Evolutionary conservation across 53 echinoderm and acorn worm genomes (phyloP), one percentile per base, ranked within the genome.

Genomic region (Arbacia lixula): DNA sequence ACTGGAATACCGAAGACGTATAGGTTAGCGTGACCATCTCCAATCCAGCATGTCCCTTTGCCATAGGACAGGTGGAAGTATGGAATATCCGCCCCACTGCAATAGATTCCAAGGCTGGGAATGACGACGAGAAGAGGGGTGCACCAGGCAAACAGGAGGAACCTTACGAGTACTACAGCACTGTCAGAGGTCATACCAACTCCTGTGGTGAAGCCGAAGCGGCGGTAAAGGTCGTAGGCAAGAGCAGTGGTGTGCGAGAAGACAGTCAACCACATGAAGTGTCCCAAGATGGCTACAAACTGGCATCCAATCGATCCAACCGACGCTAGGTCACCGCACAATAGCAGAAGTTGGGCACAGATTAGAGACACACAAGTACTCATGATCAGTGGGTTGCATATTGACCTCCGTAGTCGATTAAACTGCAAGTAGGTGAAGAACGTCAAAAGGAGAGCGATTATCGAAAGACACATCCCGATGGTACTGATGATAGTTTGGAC

Each of bases 211-310:
- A 53, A 72, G 1, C 83, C 86, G 20, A 90, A 90, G 5, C 71
- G 69, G 10, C 79, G 72, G 41, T 92, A 72, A 26, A 92, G 78
- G 34, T 82, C 86, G 12, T 81, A 92, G 0, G 92, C 89, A 40
- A 92, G 64, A 36, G 88, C 88, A 19, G 72, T 83, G 25, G 83
- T 89, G 82, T 88, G 88, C 39, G 89, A 66, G 33, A 92, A 89
- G 14, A 86, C 66, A 6, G 86, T 50, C 0, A 89, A 39, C 92
- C 92, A 92, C 54, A 89, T 85, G 71, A 81, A 92, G 25, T 92
- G 92, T 5, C 81, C 83, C 16, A 92, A 12, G 37, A 73, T 85
- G 9, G 92, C 92, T 30, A 69, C 40, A 11, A 17, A 69, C 4
- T 42, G 42, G 42, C 69, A 69, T 4, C 4, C 69, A 69, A 14